These are phyloP conservation scores for Zapornia atra DNA, from an alignment of 2,113 vertebrate genomes.

Conservation along the genomic window DNA sequence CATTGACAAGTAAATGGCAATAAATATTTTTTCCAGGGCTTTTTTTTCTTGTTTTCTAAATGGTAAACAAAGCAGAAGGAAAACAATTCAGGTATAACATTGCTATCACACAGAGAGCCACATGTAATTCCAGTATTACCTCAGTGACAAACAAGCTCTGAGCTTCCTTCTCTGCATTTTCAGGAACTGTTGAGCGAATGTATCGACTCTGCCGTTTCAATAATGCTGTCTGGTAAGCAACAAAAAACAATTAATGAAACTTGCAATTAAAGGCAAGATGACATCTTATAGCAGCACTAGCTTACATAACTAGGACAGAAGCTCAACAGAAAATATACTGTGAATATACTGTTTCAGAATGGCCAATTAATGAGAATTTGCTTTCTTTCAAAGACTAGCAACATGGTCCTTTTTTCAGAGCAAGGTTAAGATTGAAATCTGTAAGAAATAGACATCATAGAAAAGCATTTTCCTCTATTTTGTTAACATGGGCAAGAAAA, in stretches of 20 bases:
- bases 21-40: neutral
- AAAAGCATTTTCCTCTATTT: neutral
- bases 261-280: neutral
- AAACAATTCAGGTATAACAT: neutral
- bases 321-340: neutral
- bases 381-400: neutral
- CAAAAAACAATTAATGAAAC: neutral
- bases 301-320: neutral
- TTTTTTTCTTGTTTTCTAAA: neutral
- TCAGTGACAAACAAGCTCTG: slow-evolving; percentile 96
- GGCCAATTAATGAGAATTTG: neutral
- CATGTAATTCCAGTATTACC: slow-evolving; percentile 73
- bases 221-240: slow-evolving; percentile 82
- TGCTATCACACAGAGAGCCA: neutral
- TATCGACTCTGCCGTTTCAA: slow-evolving; percentile 89
- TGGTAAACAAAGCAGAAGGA: neutral
- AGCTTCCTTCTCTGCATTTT: slow-evolving; percentile 88
- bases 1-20: neutral
- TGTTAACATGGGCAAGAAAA: neutral
- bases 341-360: neutral
- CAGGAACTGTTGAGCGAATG: slow-evolving; percentile 88
- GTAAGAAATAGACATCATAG: neutral
- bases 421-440: neutral
- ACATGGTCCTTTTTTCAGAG: neutral
- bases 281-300: neutral